Percentiles rank a stretch among this genome's conserved stretches.
These are phyloP conservation scores for Orchesella cincta DNA, from an alignment of 1,140 invertebrate species.

Conservation along the genomic window DNA sequence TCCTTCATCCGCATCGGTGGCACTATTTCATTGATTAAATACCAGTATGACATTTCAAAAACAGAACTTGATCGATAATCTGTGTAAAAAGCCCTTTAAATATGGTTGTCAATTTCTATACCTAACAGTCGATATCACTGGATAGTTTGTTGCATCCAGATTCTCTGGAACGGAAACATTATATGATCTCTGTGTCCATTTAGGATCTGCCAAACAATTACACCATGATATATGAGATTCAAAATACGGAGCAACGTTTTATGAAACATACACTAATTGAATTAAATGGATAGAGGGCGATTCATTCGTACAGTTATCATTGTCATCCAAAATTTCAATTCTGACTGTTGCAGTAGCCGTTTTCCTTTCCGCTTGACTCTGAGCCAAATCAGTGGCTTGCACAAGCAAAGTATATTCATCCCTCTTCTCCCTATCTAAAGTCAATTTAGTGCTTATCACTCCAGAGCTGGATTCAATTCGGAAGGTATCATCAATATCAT, in stretches of 20 bases:
- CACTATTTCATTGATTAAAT: constrained; percentile 57
- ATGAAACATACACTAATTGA: neutral
- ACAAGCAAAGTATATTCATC: constrained; percentile 84
- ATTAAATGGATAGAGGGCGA: neutral
- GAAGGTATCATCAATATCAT: constrained; percentile 66
- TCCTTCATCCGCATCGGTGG: constrained; percentile 85
- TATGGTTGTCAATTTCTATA: constrained; percentile 52
- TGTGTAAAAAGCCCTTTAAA: neutral
- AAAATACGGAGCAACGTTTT: neutral
- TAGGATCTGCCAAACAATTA: constrained; percentile 61
- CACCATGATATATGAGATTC: neutral
- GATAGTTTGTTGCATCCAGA: constrained; percentile 75
- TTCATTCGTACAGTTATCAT: neutral
- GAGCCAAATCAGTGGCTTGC: constrained; percentile 79
- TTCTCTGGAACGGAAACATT: constrained; percentile 85
- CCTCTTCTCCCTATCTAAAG: constrained; percentile 83
- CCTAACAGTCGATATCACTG: constrained; percentile 81
- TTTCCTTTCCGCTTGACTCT: constrained; percentile 65
- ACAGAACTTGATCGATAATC: neutral
- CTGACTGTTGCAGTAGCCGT: constrained; percentile 80
- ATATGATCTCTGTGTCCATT: constrained; percentile 87
- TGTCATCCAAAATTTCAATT: constrained; percentile 67
- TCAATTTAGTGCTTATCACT: constrained; percentile 76
- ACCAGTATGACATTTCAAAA: neutral
- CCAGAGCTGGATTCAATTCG: constrained; percentile 79